Conservation (phyloP, 2,888 invertebrate genomes). For the Nemotelus pantherinus region DNA sequence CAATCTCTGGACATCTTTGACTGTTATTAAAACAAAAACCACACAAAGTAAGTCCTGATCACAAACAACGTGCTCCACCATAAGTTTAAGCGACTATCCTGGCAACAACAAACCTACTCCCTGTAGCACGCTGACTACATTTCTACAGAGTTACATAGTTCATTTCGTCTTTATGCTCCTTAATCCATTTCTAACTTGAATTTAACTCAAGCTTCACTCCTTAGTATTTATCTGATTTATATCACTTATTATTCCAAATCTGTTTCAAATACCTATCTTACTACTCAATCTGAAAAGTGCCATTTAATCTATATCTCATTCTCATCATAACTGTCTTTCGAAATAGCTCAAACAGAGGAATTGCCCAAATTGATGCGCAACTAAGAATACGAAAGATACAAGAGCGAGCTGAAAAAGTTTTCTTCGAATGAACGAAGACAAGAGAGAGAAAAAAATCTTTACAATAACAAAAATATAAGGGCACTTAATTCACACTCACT, state of each 20-base stretch:
- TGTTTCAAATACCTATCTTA: not conserved
- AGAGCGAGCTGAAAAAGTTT: not conserved
- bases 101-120: too few species aligned
- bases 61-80: too few species aligned
- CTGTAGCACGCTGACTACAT: too few species aligned
- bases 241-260: constrained; percentile 11
- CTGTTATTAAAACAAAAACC: too few species aligned
- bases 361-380: too few species aligned
- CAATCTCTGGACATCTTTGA: too few species aligned
- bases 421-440: not conserved
- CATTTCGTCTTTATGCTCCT: too few species aligned
- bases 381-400: not conserved
- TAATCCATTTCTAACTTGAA: too few species aligned
- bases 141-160: too few species aligned
- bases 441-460: not conserved
- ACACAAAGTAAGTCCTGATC: too few species aligned
- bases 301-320: not conserved
- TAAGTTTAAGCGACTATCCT: too few species aligned
- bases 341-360: not conserved
- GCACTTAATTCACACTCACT: constrained; percentile 22
- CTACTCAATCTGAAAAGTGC: not conserved
- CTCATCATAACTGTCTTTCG: not conserved
- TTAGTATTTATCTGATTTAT: not conserved
- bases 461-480: not conserved
- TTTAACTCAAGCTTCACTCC: too few species aligned